A percentile compares a stretch with the other conserved stretches of the same genome.
These are phyloP conservation scores for Icerya purchasi DNA, from an alignment of 2,888 invertebrate species.

Conservation along the genomic window DNA sequence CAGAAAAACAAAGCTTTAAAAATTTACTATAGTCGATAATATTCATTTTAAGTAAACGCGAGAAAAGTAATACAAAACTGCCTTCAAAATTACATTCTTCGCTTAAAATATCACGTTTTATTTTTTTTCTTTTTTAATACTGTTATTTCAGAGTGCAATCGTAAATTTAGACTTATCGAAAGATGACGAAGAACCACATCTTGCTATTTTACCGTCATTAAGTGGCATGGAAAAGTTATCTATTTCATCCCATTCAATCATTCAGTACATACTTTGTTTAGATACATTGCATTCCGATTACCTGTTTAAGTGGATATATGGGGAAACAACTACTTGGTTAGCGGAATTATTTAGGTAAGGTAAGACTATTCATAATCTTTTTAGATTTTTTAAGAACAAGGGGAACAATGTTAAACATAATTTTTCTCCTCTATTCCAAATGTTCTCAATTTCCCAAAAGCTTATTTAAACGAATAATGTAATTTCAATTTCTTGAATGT, in stretches of 20 bases:
- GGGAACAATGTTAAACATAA: too few relatives aligned
- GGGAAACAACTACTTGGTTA: slow-evolving; percentile 72
- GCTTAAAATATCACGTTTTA: neutral
- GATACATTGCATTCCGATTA: slow-evolving; percentile 56
- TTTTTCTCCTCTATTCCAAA: too few relatives aligned
- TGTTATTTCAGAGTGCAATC: slow-evolving; percentile 6
- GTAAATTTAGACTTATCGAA: slow-evolving; percentile 12
- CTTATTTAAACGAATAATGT: too few relatives aligned
- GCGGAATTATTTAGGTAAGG: slow-evolving; percentile 62
- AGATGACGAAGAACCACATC: slow-evolving; percentile 11
- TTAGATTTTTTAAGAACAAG: too few relatives aligned
- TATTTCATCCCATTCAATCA: slow-evolving; percentile 66
- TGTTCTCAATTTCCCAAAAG: too few relatives aligned
- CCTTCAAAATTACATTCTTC: neutral
- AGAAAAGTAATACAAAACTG: neutral
- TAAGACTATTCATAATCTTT: too few relatives aligned
- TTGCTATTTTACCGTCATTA: slow-evolving; percentile 22
- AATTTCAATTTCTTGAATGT: neutral
- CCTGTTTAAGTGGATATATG: slow-evolving; percentile 56
- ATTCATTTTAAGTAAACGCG: too few relatives aligned
- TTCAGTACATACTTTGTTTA: slow-evolving; percentile 65
- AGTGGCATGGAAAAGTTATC: slow-evolving; percentile 34
- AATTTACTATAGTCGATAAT: too few relatives aligned
- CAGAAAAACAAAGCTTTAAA: too few relatives aligned
- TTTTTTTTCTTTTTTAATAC: neutral